These are phyloP conservation scores for Heliconius aoede DNA, from an alignment of 2,888 invertebrate species.

Conservation along the genomic window DNA sequence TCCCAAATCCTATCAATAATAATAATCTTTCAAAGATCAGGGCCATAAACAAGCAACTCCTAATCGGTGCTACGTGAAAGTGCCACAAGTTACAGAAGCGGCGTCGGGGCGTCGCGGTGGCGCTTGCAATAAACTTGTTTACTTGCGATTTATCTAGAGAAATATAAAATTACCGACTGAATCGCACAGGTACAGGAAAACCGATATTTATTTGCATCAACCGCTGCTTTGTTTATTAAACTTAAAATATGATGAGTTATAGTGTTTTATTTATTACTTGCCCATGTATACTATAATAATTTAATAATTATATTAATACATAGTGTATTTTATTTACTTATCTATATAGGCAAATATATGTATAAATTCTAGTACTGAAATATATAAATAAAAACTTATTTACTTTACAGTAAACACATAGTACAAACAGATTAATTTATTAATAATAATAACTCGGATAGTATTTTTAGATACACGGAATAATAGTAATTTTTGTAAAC, in stretches of 20 bases:
- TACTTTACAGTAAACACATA: too few species aligned
- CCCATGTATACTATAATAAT: too few species aligned
- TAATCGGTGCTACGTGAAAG: slow-evolving; percentile 50
- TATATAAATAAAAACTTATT: too few species aligned
- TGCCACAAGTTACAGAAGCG: slow-evolving; percentile 46
- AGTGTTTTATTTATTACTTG: too few species aligned
- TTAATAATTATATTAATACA: too few species aligned
- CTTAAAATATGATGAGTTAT: too few species aligned
- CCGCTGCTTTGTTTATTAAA: neutral
- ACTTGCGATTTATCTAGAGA: slow-evolving; percentile 37
- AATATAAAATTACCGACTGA: slow-evolving; percentile 19
- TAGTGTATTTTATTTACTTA: too few species aligned
- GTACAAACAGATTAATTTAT: too few species aligned
- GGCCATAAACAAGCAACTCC: slow-evolving; percentile 36
- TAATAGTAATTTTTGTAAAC: neutral
- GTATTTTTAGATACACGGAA: neutral
- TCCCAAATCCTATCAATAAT: slow-evolving; percentile 19
- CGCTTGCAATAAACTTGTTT: slow-evolving; percentile 43
- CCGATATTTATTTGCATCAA: neutral
- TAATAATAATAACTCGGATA: too few species aligned
- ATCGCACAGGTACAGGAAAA: neutral
- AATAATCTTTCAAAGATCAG: slow-evolving; percentile 27
- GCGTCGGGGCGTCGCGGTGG: slow-evolving; percentile 46
- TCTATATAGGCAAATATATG: too few species aligned
- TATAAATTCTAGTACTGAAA: too few species aligned